These are phyloP conservation scores for Dryoscopus gambensis DNA, from an alignment of 2,113 vertebrate species.

Conservation along the genomic window DNA sequence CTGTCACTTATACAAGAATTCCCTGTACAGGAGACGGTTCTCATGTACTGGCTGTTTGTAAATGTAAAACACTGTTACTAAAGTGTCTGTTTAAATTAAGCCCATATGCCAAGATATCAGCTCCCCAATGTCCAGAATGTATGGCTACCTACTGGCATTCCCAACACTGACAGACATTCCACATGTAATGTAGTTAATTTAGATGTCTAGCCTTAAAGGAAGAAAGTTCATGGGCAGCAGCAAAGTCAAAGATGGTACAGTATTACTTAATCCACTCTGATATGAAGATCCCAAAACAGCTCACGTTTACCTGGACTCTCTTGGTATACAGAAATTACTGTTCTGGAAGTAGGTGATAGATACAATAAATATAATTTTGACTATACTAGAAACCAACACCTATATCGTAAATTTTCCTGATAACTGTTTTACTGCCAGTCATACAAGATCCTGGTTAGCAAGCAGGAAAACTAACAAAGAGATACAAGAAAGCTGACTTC, in stretches of 20 bases:
- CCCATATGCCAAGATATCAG: background rate
- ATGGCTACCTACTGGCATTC: background rate
- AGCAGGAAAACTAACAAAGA: background rate
- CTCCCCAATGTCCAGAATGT: background rate
- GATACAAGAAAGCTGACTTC: background rate
- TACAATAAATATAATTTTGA: background rate
- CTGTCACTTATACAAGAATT: background rate
- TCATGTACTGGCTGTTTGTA: conserved; percentile 20
- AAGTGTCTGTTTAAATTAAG: conserved; percentile 30
- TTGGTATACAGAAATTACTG: background rate
- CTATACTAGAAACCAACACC: background rate
- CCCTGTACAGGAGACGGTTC: background rate
- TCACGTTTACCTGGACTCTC: background rate
- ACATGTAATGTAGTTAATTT: background rate
- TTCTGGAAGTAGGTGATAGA: background rate
- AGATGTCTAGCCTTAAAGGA: background rate
- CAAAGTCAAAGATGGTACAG: background rate
- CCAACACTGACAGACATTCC: background rate
- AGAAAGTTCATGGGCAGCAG: background rate
- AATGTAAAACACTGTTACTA: conserved; percentile 16
- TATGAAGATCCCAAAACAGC: background rate
- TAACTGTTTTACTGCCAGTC: background rate
- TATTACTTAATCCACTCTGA: background rate
- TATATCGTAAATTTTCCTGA: background rate
- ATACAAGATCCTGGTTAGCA: background rate